These are phyloP conservation scores for Nasalis larvatus DNA, from an alignment of 2,113 vertebrate species.

Conservation along the genomic window DNA sequence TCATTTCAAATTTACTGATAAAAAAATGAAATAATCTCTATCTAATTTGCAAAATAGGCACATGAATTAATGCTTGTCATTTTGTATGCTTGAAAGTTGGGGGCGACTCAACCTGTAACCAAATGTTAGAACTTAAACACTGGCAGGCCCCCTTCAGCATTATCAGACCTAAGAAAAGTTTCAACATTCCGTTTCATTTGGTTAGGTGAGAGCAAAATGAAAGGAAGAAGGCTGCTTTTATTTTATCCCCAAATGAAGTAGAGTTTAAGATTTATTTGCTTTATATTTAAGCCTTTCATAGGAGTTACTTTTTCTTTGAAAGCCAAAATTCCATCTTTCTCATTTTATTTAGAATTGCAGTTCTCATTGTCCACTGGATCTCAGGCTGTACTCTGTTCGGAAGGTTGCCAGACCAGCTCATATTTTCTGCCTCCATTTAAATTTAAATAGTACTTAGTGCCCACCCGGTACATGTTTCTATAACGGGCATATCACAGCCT, in stretches of 20 bases:
- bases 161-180: not conserved
- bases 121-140: not conserved
- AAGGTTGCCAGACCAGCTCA: not conserved
- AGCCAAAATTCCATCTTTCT: not conserved
- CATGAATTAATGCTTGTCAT: not conserved
- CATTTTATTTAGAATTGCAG: not conserved
- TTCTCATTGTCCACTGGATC: not conserved
- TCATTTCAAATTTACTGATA: constrained; percentile 7
- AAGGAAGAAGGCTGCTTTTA: not conserved
- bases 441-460: not conserved
- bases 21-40: not conserved
- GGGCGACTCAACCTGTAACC: fast-evolving
- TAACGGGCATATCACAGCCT: not conserved
- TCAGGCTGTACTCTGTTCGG: not conserved
- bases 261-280: not conserved
- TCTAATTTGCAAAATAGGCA: not conserved
- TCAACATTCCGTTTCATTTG: not conserved
- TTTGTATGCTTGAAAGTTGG: not conserved
- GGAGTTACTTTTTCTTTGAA: not conserved
- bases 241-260: not conserved
- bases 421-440: not conserved
- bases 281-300: not conserved
- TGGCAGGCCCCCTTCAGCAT: not conserved
- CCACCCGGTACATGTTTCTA: not conserved
- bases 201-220: not conserved